Evolutionary conservation across 2,888 invertebrate species (phyloP).

Genomic region (Brachyptera putata): DNA sequence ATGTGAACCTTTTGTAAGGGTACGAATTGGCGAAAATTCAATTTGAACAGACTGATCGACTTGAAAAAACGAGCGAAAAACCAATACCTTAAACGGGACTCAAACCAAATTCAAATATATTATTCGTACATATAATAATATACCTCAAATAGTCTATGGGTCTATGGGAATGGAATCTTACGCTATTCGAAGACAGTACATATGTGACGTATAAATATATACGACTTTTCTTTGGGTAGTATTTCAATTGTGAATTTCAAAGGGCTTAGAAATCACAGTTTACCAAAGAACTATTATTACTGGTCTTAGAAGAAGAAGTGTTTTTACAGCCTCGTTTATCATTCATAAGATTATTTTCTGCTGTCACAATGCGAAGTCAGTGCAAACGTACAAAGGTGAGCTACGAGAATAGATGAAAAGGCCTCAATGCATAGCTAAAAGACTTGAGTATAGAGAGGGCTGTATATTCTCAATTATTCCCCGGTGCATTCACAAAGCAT

Average conservation of each 20-base stretch:
- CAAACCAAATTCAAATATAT: too few relatives aligned
- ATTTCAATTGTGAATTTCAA: not conserved
- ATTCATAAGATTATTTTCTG: not conserved
- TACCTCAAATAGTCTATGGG: too few relatives aligned
- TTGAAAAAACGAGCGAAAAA: too few relatives aligned
- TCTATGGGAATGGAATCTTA: too few relatives aligned
- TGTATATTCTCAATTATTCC: not conserved
- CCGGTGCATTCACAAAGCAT: not conserved
- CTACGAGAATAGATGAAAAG: not conserved
- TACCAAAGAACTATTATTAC: conserved; percentile 1
- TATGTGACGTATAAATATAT: too few relatives aligned
- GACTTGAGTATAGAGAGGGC: too few relatives aligned
- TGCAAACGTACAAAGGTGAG: not conserved
- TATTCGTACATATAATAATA: too few relatives aligned
- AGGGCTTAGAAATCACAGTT: not conserved
- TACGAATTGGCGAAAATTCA: too few relatives aligned
- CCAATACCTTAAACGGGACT: too few relatives aligned
- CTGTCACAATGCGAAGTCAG: not conserved
- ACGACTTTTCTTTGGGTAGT: not conserved
- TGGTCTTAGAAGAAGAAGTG: not conserved
- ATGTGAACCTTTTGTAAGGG: too few relatives aligned
- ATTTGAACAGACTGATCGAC: too few relatives aligned
- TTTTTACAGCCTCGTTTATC: not conserved
- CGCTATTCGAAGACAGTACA: too few relatives aligned
- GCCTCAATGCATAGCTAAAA: not conserved